Conservation (phyloP, 35 echinoderm and acorn worm genomes). For the Heliocidaris tuberculata region DNA sequence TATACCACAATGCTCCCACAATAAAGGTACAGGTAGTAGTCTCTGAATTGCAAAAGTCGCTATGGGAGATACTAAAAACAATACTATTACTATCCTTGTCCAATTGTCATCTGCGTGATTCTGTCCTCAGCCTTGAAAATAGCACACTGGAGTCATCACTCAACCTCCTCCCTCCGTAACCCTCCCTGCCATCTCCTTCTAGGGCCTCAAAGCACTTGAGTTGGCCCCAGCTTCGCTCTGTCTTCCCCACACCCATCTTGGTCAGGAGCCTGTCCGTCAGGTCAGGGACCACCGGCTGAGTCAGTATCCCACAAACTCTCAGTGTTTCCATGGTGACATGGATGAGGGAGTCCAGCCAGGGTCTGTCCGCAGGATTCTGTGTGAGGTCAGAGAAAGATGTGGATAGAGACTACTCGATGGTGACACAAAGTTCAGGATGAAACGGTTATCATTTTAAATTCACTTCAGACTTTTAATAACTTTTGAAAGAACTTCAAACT, state of each 20-base stretch:
- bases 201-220: conserved; percentile 54
- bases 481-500: too few species aligned
- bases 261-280: conserved; percentile 70
- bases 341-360: conserved; percentile 73
- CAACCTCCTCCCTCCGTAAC: conserved; percentile 30
- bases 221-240: conserved; percentile 54
- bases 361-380: conserved; percentile 54
- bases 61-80: neutral
- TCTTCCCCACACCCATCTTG: conserved; percentile 70
- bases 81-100: neutral
- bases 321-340: conserved; percentile 94
- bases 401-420: neutral
- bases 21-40: neutral
- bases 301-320: conserved; percentile 80
- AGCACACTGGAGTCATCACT: conserved; percentile 43
- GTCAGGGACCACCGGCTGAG: conserved; percentile 81
- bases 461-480: too few species aligned
- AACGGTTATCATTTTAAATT: too few species aligned
- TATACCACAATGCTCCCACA: too few species aligned
- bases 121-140: conserved; percentile 46
- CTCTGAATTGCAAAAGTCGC: neutral
- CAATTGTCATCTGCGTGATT: conserved; percentile 35
- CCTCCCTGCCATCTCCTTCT: neutral
- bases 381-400: conserved; percentile 20
- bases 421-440: neutral